These are phyloP conservation scores for Brachypterus glaber DNA, from an alignment of 2,888 invertebrate genomes.

Conservation along the genomic window DNA sequence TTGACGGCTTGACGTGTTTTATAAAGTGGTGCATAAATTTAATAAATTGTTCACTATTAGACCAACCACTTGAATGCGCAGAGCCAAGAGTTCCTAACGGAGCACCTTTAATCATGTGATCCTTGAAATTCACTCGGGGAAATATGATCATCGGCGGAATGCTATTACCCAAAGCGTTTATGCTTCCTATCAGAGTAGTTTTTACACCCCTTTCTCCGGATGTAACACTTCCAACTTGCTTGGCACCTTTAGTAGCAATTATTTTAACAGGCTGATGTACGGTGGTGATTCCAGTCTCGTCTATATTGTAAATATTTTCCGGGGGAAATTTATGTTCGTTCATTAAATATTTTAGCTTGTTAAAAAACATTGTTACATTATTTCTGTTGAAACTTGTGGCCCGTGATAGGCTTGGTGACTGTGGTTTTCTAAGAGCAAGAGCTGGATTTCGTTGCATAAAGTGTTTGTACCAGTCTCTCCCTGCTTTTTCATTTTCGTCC, in stretches of 20 bases:
- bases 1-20: constrained; percentile 22
- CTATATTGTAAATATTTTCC: constrained; percentile 25
- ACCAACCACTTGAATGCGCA: constrained; percentile 6
- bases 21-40: constrained; percentile 12
- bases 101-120: constrained; percentile 11
- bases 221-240: constrained; percentile 25
- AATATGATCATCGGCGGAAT: constrained; percentile 8
- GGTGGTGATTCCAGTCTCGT: constrained; percentile 28
- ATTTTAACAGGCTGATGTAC: constrained; percentile 26
- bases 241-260: constrained; percentile 24
- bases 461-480: constrained; percentile 1
- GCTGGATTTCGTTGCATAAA: neutral
- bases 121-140: constrained; percentile 9
- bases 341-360: constrained; percentile 9
- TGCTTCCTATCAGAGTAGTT: constrained; percentile 16
- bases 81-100: constrained; percentile 9
- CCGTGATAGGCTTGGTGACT: constrained; percentile 8
- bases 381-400: constrained; percentile 8
- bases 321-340: constrained; percentile 14
- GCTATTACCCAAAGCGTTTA: constrained; percentile 9
- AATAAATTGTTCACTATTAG: constrained; percentile 9
- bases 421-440: constrained; percentile 2
- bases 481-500: constrained; percentile 2
- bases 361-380: constrained; percentile 11
- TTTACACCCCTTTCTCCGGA: constrained; percentile 24